A percentile compares a stretch with the other conserved stretches of the same genome.
Conservation (phyloP, 2,888 invertebrate genomes). For the Brassicogethes aeneus region DNA sequence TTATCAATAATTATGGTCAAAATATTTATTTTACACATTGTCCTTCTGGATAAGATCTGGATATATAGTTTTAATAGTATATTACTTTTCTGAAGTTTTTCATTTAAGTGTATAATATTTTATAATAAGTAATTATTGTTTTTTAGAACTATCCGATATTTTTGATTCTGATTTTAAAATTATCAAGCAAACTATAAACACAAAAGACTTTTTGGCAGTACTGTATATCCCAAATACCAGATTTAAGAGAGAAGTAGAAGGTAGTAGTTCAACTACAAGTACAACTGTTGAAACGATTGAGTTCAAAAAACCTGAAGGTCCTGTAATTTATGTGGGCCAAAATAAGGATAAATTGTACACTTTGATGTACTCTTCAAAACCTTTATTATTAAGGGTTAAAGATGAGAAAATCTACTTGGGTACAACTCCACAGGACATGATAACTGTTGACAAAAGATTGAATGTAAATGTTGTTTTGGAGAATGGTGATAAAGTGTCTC, state of each 20-base stretch:
- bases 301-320: constrained; percentile 16
- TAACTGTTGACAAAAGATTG: constrained; percentile 27
- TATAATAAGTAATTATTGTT: no score
- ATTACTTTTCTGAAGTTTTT: no score
- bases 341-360: constrained; percentile 21
- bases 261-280: constrained; percentile 1
- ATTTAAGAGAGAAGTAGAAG: constrained; percentile 13
- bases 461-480: constrained; percentile 30
- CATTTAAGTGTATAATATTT: no score
- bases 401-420: constrained; percentile 21
- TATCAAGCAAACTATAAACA: constrained; percentile 9
- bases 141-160: no score
- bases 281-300: no score
- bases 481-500: constrained; percentile 29
- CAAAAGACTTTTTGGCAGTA: constrained; percentile 14
- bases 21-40: constrained; percentile 4
- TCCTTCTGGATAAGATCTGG: no score
- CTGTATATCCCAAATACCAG: constrained; percentile 13
- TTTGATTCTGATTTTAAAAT: no score
- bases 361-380: constrained; percentile 31
- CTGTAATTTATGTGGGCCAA: constrained; percentile 29
- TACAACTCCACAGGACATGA: constrained; percentile 21
- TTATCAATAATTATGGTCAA: constrained; percentile 2
- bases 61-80: no score
- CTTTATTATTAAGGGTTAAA: constrained; percentile 26